Evolutionary conservation across 2,888 invertebrate species (phyloP), one percentile per base, ranked within the genome.

Genomic region (Nomada ferruginata): DNA sequence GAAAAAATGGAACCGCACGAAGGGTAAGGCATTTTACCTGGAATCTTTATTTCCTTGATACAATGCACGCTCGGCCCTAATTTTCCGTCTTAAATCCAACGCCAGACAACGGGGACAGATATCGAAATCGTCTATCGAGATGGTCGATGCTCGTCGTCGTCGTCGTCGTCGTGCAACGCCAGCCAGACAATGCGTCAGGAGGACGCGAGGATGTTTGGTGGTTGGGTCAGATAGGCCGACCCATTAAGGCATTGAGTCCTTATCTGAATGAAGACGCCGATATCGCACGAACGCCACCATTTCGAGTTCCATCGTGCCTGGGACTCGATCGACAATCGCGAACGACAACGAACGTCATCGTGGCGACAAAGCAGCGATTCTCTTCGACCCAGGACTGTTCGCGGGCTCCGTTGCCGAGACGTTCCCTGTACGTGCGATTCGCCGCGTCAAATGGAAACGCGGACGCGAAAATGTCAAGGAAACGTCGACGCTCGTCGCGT

Each of bases 201-300:
- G 61, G 72, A 72, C 71, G 73, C 73, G 77, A 68, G 80, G 61
- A 75, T 69, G 76, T 70, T 74, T 63, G 74, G 80, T 82, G 82
- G 82, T 63, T 71, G 68, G 59, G 61, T 79, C 75, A 69, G 82
- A 87, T 84, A 87, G 79, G 71, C 71, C 82, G 82, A 73, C 59
- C 84, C 80, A 86, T 89, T 87, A 86, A 79, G 82, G 82, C 64
- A 88, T 87, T 81, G 85, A 82, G 78, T 74, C 82, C 84, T 87
- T 89, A 88, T 88, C 88, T 80, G 84, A 89, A 89, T 86, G 89
- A 88, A 87, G 85, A 80, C 70, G 85, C 60, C 75, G 84, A 76
- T 89, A 86, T 83, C 82, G 74, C 29, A 63, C 69, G 76, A 84
- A 74, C 77, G 70, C 60, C 57, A 64, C 81, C 75, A 83, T 83